Evolutionary conservation across 2,113 vertebrate genomes (phyloP).

Genomic region (Spermophilus dauricus): DNA sequence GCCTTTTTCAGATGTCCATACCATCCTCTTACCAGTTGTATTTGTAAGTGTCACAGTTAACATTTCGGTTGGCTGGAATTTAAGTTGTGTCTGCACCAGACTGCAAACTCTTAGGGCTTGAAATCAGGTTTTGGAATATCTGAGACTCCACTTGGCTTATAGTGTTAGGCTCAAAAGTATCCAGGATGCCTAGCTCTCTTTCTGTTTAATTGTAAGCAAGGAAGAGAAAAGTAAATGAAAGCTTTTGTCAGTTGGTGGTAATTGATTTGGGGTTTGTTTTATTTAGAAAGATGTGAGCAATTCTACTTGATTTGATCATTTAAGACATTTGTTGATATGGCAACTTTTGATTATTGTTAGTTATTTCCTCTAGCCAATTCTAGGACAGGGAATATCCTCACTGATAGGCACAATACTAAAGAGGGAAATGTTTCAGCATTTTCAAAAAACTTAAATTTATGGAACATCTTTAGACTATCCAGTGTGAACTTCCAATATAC

Average conservation of each 20-base stretch:
- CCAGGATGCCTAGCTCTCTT: not conserved
- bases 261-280: not conserved
- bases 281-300: not conserved
- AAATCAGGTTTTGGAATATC: not conserved
- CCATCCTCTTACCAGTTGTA: not conserved
- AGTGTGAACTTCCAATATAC: not conserved
- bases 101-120: not conserved
- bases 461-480: not conserved
- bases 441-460: conserved; percentile 12
- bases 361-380: not conserved
- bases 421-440: conserved; percentile 23
- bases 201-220: not conserved
- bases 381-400: not conserved
- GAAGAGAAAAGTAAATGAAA: not conserved
- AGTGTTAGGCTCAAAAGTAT: not conserved
- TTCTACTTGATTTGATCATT: conserved; percentile 29
- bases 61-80: not conserved
- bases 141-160: not conserved
- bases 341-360: not conserved
- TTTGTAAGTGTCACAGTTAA: not conserved
- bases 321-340: not conserved
- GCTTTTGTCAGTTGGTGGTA: not conserved
- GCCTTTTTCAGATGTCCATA: not conserved
- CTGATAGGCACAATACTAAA: not conserved
- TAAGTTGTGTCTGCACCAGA: not conserved